phyloP scores from a whole-genome alignment of 2,797 vertebrate genomes.

The Buceros bicornis region DNA sequence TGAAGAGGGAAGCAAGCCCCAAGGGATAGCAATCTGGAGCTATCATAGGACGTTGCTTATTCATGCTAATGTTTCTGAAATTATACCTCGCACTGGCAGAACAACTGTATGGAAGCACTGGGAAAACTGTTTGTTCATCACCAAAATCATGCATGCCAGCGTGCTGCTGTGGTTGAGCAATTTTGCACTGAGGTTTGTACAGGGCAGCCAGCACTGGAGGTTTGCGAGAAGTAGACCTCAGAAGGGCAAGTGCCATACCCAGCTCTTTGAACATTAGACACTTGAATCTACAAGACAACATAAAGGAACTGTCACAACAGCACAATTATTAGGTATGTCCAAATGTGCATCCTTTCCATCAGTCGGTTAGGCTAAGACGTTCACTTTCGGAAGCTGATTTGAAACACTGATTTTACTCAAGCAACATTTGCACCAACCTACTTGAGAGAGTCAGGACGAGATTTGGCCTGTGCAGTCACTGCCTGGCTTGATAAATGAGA shows the following conservation, averaged over 20 bases:
- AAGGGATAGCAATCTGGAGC: not conserved
- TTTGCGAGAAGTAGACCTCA: not conserved
- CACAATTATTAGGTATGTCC: not conserved
- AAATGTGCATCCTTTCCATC: not conserved
- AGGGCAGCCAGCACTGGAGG: not conserved
- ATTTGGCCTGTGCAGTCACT: not conserved
- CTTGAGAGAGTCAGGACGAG: not conserved
- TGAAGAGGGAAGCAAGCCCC: not conserved
- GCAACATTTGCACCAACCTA: not conserved
- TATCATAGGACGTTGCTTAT: constrained; percentile 13
- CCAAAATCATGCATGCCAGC: not conserved
- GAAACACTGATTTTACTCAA: not conserved
- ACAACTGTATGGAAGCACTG: not conserved
- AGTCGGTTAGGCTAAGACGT: not conserved
- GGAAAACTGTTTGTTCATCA: not conserved
- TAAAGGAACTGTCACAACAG: not conserved
- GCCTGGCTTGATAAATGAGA: not conserved
- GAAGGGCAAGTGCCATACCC: not conserved
- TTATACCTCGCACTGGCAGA: not conserved
- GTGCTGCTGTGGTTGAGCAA: not conserved
- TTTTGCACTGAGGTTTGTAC: not conserved
- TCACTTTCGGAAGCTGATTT: not conserved
- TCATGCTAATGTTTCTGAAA: constrained; percentile 31
- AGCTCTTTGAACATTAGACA: not conserved
- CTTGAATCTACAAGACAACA: not conserved